Evolutionary conservation across 2,888 invertebrate genomes (phyloP).

Genomic region (Morpho helenor): DNA sequence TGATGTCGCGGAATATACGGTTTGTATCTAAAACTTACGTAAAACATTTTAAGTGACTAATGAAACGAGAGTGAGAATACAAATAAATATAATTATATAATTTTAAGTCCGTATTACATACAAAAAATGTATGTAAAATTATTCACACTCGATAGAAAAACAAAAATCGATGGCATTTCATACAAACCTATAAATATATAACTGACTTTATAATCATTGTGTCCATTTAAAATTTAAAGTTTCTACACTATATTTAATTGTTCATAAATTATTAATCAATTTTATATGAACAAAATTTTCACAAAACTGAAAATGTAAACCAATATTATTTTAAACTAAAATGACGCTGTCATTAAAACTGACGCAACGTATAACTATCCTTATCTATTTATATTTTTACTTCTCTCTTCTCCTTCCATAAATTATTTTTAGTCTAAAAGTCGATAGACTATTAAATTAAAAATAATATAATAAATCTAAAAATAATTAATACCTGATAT

Average conservation of each 20-base stretch:
- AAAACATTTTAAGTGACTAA: constrained; percentile 10
- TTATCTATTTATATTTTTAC: not conserved
- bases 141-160: constrained; percentile 12
- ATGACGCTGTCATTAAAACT: constrained; percentile 24
- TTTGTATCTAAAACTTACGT: constrained; percentile 15
- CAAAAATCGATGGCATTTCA: constrained; percentile 42
- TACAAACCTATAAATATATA: constrained; percentile 48
- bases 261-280: constrained; percentile 11
- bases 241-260: constrained; percentile 6
- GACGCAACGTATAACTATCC: not conserved
- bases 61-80: not conserved
- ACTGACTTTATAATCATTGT: constrained; percentile 45
- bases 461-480: too few relatives aligned
- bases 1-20: too few relatives aligned
- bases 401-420: constrained; percentile 1
- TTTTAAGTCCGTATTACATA: not conserved
- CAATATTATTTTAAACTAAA: constrained; percentile 21
- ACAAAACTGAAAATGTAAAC: constrained; percentile 7
- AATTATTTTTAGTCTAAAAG: too few relatives aligned
- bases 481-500: too few relatives aligned
- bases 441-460: too few relatives aligned
- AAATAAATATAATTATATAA: not conserved
- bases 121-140: not conserved
- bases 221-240: constrained; percentile 7
- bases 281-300: constrained; percentile 12